Evolutionary conservation across 2,888 invertebrate species (phyloP), one percentile per base, ranked within the genome.

Genomic region (Chydorus sphaericus): DNA sequence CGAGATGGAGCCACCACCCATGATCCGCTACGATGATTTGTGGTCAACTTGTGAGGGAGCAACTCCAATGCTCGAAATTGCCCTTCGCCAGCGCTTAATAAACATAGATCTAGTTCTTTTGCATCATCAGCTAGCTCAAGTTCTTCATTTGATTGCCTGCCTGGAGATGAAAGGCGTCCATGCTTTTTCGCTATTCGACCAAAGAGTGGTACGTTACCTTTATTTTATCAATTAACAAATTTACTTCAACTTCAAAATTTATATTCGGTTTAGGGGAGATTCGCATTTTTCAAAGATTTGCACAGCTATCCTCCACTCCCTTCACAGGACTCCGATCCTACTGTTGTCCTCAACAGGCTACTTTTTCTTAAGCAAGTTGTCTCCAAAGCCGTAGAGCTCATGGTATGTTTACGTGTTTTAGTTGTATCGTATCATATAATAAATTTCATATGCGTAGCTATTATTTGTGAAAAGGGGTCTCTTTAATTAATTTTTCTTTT

Each of bases 111-210:
- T 90, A 60, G 71, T 93, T 8, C 78, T 82, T 62, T 73, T 90
- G 56, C 90, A 92, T 69, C 81, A 82, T 63, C 87, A 91, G 69
- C 73, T 92, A 55, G 79, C 82, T 2, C 75, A 81, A 60, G 80
- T 83, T 1, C 73, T 92, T 56, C 81, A 84, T 62, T 85, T 89
- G 69, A 80, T 90, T 62, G 79, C 86, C 20, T 77, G 79, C 61
- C 87, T 91, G 65, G 80, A 80, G 63, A 68, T 92, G 52, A 88
- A 69, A 62, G 66, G 66, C 30, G 63, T 68, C 76, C 51, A 87
- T 82, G 68, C 87, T 81, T 8, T 74, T 83, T 59, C 83, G 51
- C 71, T 94, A 20, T 93, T 87, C 66, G 89, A 92, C 66, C 77
- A 82, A 7, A 80, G 74, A 70, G 79, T 79, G 65, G 55, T 55